phyloP scores from a whole-genome alignment of 2,888 invertebrate genomes.

The Phyllotreta striolata region DNA sequence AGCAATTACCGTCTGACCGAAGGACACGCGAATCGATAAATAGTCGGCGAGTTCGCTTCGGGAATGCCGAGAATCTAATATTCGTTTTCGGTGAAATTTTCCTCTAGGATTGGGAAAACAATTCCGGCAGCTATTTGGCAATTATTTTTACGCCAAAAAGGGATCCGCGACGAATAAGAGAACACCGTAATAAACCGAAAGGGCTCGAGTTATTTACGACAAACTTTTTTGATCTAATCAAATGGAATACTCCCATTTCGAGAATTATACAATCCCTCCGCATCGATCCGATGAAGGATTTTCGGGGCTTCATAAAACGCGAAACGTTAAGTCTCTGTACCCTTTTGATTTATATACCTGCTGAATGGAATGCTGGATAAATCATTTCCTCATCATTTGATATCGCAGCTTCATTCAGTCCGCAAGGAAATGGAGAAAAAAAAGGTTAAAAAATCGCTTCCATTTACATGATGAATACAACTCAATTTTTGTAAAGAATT shows the following conservation, averaged over 20 bases:
- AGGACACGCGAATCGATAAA: conserved; percentile 21
- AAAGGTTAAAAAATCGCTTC: conserved; percentile 24
- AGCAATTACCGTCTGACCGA: conserved; percentile 30
- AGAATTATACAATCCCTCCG: background rate
- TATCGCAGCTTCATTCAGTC: conserved; percentile 30
- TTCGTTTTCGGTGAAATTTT: background rate
- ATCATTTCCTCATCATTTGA: conserved; percentile 34
- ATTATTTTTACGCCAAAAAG: background rate
- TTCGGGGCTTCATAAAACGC: conserved; percentile 21
- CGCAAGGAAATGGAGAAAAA: conserved; percentile 30
- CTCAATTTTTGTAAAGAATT: conserved; percentile 27
- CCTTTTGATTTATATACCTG: conserved; percentile 31
- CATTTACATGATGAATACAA: conserved; percentile 31
- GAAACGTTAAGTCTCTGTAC: conserved; percentile 2
- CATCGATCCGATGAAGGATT: conserved; percentile 6
- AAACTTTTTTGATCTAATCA: too few species aligned
- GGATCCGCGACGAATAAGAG: too few species aligned
- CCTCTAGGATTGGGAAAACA: background rate
- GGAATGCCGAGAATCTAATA: conserved; percentile 10
- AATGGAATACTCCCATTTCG: background rate
- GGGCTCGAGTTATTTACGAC: too few species aligned
- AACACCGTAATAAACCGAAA: too few species aligned
- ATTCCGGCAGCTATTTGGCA: too few species aligned
- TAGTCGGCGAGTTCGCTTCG: conserved; percentile 12
- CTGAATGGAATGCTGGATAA: conserved; percentile 31